Percentiles rank a stretch among this genome's conserved stretches.
Evolutionary conservation across 1,140 invertebrate genomes (phyloP).

Genomic region (Popillia japonica): DNA sequence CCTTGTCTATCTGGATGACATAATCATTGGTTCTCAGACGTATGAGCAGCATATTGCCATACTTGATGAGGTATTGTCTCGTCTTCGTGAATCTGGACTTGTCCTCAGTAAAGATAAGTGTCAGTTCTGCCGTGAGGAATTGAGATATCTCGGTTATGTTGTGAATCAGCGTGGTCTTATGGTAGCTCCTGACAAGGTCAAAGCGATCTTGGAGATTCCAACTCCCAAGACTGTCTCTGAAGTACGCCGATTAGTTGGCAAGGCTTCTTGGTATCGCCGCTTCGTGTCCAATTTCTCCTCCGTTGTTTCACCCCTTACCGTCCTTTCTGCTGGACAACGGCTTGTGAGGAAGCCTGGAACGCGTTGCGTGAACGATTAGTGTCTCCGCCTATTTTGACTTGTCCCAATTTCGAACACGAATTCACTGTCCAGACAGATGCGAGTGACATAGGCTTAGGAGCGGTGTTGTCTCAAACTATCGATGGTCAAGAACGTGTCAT

Average conservation of each 20-base stretch:
- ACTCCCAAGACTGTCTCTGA: constrained; percentile 37
- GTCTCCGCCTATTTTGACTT: too few relatives aligned
- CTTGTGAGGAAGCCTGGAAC: too few relatives aligned
- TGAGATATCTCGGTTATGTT: constrained; percentile 14
- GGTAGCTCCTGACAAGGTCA: constrained; percentile 42
- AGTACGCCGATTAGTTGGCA: constrained; percentile 37
- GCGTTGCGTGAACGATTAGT: too few relatives aligned
- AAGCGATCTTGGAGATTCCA: neutral
- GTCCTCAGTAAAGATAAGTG: constrained; percentile 18
- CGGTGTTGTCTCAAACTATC: too few relatives aligned
- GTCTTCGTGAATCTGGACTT: neutral
- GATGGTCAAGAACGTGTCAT: too few relatives aligned
- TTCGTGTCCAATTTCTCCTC: constrained; percentile 43
- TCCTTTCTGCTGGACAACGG: too few relatives aligned
- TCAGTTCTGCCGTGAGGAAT: constrained; percentile 22
- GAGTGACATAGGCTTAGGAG: too few relatives aligned
- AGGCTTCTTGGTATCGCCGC: constrained; percentile 41
- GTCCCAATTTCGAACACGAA: too few relatives aligned
- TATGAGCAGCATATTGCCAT: constrained; percentile 51
- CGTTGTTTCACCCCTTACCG: constrained; percentile 39
- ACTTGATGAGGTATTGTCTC: constrained; percentile 23
- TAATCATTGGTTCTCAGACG: constrained; percentile 52
- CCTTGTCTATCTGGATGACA: constrained; percentile 56
- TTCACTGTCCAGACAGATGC: too few relatives aligned
- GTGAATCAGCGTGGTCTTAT: constrained; percentile 1